Base-by-base conservation (phyloP, 2,113 vertebrate genomes). In the Platichthys flesus region DNA sequence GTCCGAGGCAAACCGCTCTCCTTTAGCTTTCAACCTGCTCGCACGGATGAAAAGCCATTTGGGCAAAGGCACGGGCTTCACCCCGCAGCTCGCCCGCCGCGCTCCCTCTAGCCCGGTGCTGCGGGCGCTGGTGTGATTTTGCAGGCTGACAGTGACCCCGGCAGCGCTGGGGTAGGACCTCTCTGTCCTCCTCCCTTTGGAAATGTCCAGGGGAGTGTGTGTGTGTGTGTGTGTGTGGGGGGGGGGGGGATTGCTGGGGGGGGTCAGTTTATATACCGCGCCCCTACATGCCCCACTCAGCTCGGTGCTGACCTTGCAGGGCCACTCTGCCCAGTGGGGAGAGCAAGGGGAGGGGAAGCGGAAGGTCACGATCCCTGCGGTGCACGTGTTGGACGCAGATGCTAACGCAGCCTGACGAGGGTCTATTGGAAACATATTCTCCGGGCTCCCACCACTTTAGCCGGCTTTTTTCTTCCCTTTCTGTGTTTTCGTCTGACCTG, bases 371-470 rank as follows among this genome's bases (percentile, higher is more conserved):
- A 96, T 96, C 96, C 95, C 93, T 85, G 81, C 87, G 92, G 95
- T 95, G 90, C 89, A 91, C 85, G 92, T 94, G 92, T 94, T 93
- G 87, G 91, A 92, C 85, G 84, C 90, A 95, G 94, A 96, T 87
- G 93, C 92, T 96, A 96, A 96, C 94, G 76, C 85, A 93, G 93
- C 94, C 93, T 95, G 96, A 96, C 91, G 91, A 93, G 95, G 91
- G 92, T 94, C 96, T 96, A 97, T 97, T 97, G 94, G 91, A 97
- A 98, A 97, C 97, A 99, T 95, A 97, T 97, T 98, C 95, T 90
- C 87, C 67, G 66, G 95, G 94, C 95, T 94, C 87, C 88, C 76
- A 45, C 91, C 90, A 92, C 91, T 95, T 94, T 90, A 87, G 90
- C 86, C 79, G 60, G 64, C 79, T 85, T 80, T 85, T 84, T 89